These are phyloP conservation scores for Myopa tessellatipennis DNA, from an alignment of 2,888 invertebrate genomes.

Conservation along the genomic window DNA sequence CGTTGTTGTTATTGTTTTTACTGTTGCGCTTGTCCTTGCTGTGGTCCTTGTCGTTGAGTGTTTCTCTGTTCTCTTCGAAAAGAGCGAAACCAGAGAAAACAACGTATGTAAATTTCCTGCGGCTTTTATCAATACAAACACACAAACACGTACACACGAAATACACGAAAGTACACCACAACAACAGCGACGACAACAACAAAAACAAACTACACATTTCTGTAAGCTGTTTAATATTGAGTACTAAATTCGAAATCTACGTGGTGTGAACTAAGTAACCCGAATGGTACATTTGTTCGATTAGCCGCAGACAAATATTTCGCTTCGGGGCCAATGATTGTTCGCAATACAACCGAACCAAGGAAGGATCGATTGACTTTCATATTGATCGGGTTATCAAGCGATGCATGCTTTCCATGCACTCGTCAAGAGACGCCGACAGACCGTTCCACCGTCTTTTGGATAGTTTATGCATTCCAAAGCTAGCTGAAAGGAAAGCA, in stretches of 20 bases:
- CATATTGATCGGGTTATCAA: too few relatives aligned
- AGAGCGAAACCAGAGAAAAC: constrained; percentile 14
- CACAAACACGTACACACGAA: background rate
- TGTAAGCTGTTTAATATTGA: background rate
- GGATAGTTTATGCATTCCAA: too few relatives aligned
- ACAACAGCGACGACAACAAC: background rate
- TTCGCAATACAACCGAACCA: too few relatives aligned
- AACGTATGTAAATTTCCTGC: background rate
- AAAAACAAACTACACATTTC: background rate
- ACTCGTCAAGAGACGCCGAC: too few relatives aligned
- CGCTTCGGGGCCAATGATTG: too few relatives aligned
- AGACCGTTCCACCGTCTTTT: too few relatives aligned
- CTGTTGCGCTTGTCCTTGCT: too few relatives aligned
- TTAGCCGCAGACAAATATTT: constrained; percentile 11
- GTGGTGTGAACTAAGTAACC: background rate
- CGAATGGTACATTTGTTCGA: constrained; percentile 15
- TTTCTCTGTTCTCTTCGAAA: background rate
- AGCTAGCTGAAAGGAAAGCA: too few relatives aligned
- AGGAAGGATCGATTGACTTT: too few relatives aligned
- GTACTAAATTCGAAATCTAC: background rate
- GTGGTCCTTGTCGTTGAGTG: background rate
- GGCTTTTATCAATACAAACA: background rate
- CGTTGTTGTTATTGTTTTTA: too few relatives aligned
- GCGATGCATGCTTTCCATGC: too few relatives aligned
- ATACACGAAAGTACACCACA: background rate